Percentiles rank a stretch among this genome's conserved stretches.
Conservation (phyloP, 2,797 vertebrate genomes). For the Ispidina lecontei region DNA sequence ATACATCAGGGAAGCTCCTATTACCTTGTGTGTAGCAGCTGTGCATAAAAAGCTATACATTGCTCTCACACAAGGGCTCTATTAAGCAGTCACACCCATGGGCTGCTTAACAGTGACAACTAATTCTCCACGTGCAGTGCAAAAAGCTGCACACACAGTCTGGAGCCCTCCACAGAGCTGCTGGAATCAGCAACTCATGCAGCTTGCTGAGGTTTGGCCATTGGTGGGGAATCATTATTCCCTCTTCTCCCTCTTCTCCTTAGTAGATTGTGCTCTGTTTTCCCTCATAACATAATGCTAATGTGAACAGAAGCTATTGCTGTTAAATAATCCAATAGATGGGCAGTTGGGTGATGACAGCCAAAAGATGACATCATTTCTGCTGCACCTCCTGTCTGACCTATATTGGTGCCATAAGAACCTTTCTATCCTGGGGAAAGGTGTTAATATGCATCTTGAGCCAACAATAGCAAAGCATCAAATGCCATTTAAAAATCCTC, state of each 20-base stretch:
- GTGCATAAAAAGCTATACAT: neutral
- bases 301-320: neutral
- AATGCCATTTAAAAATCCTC: neutral
- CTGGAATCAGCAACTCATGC: neutral
- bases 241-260: neutral
- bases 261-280: neutral
- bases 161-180: neutral
- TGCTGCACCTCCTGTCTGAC: constrained; percentile 21
- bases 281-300: neutral
- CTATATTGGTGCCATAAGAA: neutral
- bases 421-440: neutral
- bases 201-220: neutral
- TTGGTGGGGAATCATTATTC: neutral
- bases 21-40: neutral
- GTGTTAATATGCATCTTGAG: constrained; percentile 22
- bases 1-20: neutral
- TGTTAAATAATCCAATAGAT: constrained; percentile 9
- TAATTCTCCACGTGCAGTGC: neutral
- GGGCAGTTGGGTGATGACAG: neutral
- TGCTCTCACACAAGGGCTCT: neutral
- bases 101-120: neutral
- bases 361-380: neutral
- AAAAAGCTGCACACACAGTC: neutral
- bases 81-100: neutral
- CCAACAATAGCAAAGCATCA: constrained; percentile 17